A percentile compares a stretch with the other conserved stretches of the same genome.
phyloP scores from a whole-genome alignment of 2,113 vertebrate genomes.

The Melanotaenia duboulayi region DNA sequence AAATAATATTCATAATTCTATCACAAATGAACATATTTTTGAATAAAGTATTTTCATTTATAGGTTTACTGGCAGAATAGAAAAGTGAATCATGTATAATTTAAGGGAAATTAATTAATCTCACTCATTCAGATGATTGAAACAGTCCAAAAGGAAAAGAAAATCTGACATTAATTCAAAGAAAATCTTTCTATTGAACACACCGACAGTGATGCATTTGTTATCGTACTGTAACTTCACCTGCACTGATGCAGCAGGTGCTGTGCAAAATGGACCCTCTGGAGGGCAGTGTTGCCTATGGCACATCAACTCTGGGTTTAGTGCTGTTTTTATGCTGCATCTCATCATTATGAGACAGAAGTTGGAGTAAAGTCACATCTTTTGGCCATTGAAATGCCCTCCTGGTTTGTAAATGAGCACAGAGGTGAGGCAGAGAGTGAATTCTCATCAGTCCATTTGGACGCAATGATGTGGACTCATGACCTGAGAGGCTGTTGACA shows the following conservation, averaged over 20 bases:
- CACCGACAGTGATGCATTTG: conserved; percentile 14
- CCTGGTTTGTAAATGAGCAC: conserved; percentile 48
- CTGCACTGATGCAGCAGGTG: conserved; percentile 38
- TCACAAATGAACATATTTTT: conserved; percentile 56
- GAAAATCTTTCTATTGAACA: conserved; percentile 16
- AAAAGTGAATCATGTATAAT: conserved; percentile 19
- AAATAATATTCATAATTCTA: conserved; percentile 44
- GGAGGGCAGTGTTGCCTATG: conserved; percentile 63
- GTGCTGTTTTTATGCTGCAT: conserved; percentile 37
- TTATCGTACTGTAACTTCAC: conserved; percentile 22
- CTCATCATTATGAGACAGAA: conserved; percentile 18
- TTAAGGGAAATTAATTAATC: conserved; percentile 16
- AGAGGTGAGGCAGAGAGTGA: conserved; percentile 57
- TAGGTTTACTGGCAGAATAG: conserved; percentile 43
- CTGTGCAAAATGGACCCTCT: conserved; percentile 55
- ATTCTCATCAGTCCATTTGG: conserved; percentile 47
- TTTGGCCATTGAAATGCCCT: conserved; percentile 53
- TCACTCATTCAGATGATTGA: conserved; percentile 4
- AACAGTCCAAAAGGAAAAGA: conserved; percentile 1
- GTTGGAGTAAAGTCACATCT: conserved; percentile 33
- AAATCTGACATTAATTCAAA: conserved; percentile 25
- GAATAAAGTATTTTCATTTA: conserved; percentile 31
- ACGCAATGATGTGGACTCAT: conserved; percentile 55
- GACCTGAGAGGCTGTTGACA: conserved; percentile 71
- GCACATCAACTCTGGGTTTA: conserved; percentile 53